A percentile compares a stretch with the other conserved stretches of the same genome.
Evolutionary conservation across 2,113 vertebrate species (phyloP).

Genomic region (Taurulus bubalis): DNA sequence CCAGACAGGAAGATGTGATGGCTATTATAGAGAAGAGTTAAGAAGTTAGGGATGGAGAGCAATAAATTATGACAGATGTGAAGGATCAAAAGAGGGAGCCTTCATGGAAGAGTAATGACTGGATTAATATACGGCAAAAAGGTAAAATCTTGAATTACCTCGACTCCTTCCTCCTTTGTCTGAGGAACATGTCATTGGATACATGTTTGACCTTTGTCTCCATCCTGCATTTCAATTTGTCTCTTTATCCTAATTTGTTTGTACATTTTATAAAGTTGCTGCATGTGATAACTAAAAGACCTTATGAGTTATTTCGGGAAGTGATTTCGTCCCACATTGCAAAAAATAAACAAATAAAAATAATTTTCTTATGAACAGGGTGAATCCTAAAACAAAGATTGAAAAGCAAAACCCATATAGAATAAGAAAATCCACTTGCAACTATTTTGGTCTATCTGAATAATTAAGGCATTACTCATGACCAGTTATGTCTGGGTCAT

Average conservation of each 20-base stretch:
- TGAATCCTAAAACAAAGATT: constrained; percentile 9
- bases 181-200: neutral
- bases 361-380: neutral
- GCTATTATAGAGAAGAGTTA: neutral
- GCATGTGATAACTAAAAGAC: neutral
- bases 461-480: constrained; percentile 1
- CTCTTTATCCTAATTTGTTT: neutral
- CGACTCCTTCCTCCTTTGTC: neutral
- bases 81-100: neutral
- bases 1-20: neutral
- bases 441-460: constrained; percentile 2
- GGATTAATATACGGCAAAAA: neutral
- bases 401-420: constrained; percentile 1
- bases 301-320: neutral
- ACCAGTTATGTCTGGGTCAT: constrained; percentile 1
- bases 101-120: neutral
- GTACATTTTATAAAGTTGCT: neutral
- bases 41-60: neutral
- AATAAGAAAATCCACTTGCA: neutral
- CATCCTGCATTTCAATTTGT: neutral
- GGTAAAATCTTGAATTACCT: neutral
- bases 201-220: neutral
- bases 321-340: neutral
- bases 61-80: constrained; percentile 1
- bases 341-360: neutral